Base-by-base conservation (phyloP, 1,140 invertebrate species). In the Phthorimaea operculella region DNA sequence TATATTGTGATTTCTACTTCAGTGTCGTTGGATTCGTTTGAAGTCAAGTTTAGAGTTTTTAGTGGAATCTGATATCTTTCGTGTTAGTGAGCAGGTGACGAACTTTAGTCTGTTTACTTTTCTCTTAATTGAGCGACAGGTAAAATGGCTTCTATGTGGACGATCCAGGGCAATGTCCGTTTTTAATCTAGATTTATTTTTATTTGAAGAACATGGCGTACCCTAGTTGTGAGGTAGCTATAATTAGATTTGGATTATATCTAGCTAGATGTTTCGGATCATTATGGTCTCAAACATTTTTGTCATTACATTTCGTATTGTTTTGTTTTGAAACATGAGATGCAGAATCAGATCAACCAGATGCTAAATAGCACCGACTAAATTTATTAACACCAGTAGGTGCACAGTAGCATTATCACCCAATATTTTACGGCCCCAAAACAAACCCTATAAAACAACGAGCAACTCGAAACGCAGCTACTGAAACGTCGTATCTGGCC, bases 401-500 rank as follows among this genome's bases (percentile, higher is more conserved):
- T 15, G 16, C 44, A 28, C 21, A 28, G 21, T 28, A 17, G 44
- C 44, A 47, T 47, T 66, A 74, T 67, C 60, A 63, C 55, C 52
- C 33, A 18, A 53, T 62, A 59, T 72, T 72, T 76, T 68, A 72
- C 63, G 66, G 66, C 42, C 53, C 57, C n/a, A 63, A 68, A 76
- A 72, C 67, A 69, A 74, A 77, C 66, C 61, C 61, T 63, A 72
- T 72, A 71, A 73, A 75, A 59, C 58, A 66, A 67, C 64, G 67
- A 77, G 78, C 79, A 75, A 81, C 68, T 59, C 65, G 66, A 79
- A 72, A 73, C 67, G 68, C 66, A 60, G 75, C 79, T 72, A 76
- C 79, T 72, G 74, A 71, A 75, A 79, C 67, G 71, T 81, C 67
- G 71, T 81, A 83, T 83, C 79, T 76, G 70, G 58, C 63, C 75